Base-by-base conservation (phyloP, 1,140 invertebrate species). In the Apis dorsata region DNA sequence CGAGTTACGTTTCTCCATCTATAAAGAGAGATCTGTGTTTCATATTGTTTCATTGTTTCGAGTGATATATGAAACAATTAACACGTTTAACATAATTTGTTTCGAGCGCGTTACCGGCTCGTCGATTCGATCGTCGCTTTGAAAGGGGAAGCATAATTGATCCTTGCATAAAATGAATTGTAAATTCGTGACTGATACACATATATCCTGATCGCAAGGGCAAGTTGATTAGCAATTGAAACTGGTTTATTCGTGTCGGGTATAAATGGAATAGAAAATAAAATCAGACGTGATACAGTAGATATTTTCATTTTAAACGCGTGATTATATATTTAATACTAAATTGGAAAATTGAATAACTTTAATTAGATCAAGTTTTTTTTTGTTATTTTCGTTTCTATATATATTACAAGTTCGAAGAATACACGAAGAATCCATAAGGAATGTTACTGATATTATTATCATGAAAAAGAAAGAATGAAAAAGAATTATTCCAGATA, bases 241-340 rank as follows among this genome's bases (percentile, higher is more conserved):
- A 75, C 76, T 88, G 87, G 88, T 91, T 44, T 91, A 92, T 92
- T 91, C 86, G 90, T 88, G 66, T 19, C 60, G 63, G 70, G 75
- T 86, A 85, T 83, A 81, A 86, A 84, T 75, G 34, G 44, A 69
- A 75, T 51, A 24, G 81, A 24, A 53, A 57, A 66, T 55, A 21
- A 53, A 44, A 73, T 73, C 28, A 28, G 15, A 28, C 11, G 0
- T 7, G 5, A 44, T 72, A 51, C 7, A 44, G 5, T 44, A 44
- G 34, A 44, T 44, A 44, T 34, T 34, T 34, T 34, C 34, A 34
- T 3, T 34, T 34, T 4, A 34, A 34, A 34, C 34, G 34, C 3
- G 3, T 34, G 34, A 44, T 44, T 44, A 44, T 7, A 3, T 44
- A 44, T 34, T 34, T 34, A 34, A 34, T 34, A 34, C 1, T 34